Evolutionary conservation across 2,888 invertebrate genomes (phyloP), one percentile per base, ranked within the genome.

Genomic region (Lasioglossum leucozonium): DNA sequence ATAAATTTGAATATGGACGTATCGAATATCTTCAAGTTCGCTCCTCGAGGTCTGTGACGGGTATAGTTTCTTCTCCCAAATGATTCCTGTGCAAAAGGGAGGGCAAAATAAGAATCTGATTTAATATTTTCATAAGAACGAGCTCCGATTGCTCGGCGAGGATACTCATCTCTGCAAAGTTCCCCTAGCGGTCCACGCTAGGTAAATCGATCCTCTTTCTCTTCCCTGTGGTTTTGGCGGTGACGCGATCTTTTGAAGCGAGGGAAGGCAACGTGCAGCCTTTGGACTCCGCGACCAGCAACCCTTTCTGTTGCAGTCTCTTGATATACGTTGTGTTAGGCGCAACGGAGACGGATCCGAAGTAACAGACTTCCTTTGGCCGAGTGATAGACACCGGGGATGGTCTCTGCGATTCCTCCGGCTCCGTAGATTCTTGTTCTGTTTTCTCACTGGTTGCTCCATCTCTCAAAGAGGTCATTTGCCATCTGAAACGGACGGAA

Each of bases 281-380:
- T 51, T 86, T 86, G 16, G 91, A 77, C n/a, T 91, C 88, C 8
- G 89, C 80, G 44, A 88, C 79, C n/a, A 90, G 85, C 26, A 92
- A 84, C 34, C 91, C 91, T 47, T 91, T 92, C 58, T 91, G 92
- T 58, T 93, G 92, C 26, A 93, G 58, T 42, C 91, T 90, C 44
- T 90, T 91, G 71, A 94, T 92, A 44, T 93, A 93, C 10, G 92
- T 93, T 34, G 92, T 90, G 77, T 93, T 94, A 0, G 93, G 92
- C 34, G 90, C 86, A 6, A 93, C 88, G 11, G 92, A 93, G 71
- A 92, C 90, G 18, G 93, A 89, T 2, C 93, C 93, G 26, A 93
- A 88, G 72, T 92, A 91, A 62, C 92, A 90, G 11, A 92, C 72
- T 40, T 88, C 87, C 30, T 86, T 80, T 5, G 82, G 78, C 5